Percentiles rank a stretch among this genome's conserved stretches.
Conservation (phyloP, 1,140 invertebrate genomes). For the Phocides pigmalion region DNA sequence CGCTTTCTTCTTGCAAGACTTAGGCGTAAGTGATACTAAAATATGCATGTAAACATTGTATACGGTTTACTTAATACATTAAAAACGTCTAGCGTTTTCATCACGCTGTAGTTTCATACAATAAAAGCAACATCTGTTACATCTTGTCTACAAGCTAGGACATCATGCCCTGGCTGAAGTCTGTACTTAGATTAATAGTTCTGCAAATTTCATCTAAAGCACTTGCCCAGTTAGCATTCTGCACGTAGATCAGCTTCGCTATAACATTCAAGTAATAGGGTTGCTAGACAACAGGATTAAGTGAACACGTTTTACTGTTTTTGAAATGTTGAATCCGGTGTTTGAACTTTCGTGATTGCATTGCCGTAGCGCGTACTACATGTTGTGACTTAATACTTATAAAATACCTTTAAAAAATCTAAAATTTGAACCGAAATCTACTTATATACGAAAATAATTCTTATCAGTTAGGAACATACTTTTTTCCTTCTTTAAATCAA, state of each 20-base stretch:
- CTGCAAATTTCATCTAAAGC: conserved; percentile 46
- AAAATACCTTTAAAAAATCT: too few species aligned
- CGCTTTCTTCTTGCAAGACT: background rate
- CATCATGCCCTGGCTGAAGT: background rate
- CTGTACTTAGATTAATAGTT: conserved; percentile 17
- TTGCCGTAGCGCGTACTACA: too few species aligned
- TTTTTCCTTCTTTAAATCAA: too few species aligned
- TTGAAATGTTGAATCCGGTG: too few species aligned
- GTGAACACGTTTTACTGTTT: too few species aligned
- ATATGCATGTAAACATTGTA: background rate
- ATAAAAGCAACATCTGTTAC: conserved; percentile 2
- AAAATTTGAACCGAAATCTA: too few species aligned
- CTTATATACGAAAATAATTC: too few species aligned
- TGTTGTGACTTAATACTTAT: too few species aligned
- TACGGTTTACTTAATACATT: background rate
- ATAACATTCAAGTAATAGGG: conserved; percentile 11
- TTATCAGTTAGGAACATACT: too few species aligned
- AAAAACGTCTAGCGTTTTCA: background rate
- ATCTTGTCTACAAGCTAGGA: background rate
- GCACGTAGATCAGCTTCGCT: conserved; percentile 45
- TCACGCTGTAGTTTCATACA: background rate
- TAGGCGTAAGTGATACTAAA: background rate
- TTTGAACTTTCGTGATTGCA: too few species aligned
- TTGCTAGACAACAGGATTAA: too few species aligned
- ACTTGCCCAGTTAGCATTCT: conserved; percentile 43